Base-by-base conservation (phyloP, 2,888 invertebrate species). In the Cartodere bifasciata region DNA sequence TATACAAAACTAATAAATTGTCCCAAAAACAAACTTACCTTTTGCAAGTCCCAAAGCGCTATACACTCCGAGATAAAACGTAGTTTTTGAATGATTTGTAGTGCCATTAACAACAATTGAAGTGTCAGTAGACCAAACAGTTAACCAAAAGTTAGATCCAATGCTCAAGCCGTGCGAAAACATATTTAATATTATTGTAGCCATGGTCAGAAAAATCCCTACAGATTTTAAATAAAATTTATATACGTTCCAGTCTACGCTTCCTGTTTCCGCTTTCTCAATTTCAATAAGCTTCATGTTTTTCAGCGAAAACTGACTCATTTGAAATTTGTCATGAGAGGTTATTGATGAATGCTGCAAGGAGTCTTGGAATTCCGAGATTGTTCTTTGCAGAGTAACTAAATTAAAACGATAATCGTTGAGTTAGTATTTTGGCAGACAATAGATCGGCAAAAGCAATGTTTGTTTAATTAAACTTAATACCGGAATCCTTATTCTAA, bases 1-100 rank as follows among this genome's bases (percentile, higher is more conserved):
- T n/a, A n/a, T n/a, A n/a, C n/a, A n/a, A n/a, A n/a, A n/a, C n/a
- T n/a, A n/a, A n/a, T n/a, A n/a, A n/a, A n/a, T n/a, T n/a, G n/a
- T n/a, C n/a, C n/a, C 4, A 27, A 26, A 37, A 28, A 29, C 43
- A 35, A 36, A 62, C 73, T 67, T 72, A 87, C 86, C 84, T 77
- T 88, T 87, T 36, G 80, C 83, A 41, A 80, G 60, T 41, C 88
- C 90, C 36, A 90, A 71, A 12, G 73, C 82, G 38, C 83, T 88
- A 56, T 88, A 90, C 4, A 87, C 81, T 32, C 83, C 82, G 35
- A 90, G 68, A 52, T 86, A 87, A 60, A 81, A 67, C 50, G 86
- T 77, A 34, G 83, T 65, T 40, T 65, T 63, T 2, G 55, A 48
- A 5, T 62, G 68, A 47, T 78, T 63, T n/a, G 67, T 62, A 1